These are phyloP conservation scores for Automeris io DNA, from an alignment of 2,888 invertebrate species.

Conservation along the genomic window DNA sequence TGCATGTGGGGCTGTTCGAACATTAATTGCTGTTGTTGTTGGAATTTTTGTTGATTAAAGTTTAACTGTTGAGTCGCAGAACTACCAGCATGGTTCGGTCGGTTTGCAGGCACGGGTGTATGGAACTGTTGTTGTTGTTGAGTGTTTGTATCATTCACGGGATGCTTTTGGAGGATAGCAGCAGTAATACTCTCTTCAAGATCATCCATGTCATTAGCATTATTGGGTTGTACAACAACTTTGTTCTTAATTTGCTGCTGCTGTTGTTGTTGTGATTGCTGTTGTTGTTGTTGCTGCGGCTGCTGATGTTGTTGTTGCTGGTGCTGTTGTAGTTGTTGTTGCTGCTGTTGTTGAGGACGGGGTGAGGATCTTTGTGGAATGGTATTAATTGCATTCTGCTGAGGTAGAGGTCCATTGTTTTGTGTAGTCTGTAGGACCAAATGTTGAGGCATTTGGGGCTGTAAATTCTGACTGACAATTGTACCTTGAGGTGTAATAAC, in stretches of 20 bases:
- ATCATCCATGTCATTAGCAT: constrained; percentile 70
- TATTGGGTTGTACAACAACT: constrained; percentile 63
- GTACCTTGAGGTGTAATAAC: constrained; percentile 66
- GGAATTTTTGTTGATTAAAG: constrained; percentile 45
- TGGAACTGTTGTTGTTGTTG: constrained; percentile 43
- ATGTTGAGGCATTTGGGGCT: constrained; percentile 41
- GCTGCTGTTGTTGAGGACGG: constrained; percentile 38
- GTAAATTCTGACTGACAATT: constrained; percentile 53
- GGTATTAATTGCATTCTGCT: constrained; percentile 35
- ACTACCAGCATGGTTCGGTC: constrained; percentile 30
- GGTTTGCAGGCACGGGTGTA: constrained; percentile 38
- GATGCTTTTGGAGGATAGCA: constrained; percentile 62
- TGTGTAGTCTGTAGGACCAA: constrained; percentile 39
- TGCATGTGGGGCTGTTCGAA: constrained; percentile 45
- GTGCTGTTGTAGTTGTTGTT: constrained; percentile 21
- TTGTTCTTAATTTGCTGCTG: constrained; percentile 58
- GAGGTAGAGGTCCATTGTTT: constrained; percentile 48
- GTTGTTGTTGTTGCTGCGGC: constrained; percentile 40
- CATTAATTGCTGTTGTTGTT: constrained; percentile 36
- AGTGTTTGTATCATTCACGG: constrained; percentile 38
- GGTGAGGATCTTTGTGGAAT: constrained; percentile 45
- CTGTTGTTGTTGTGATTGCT: constrained; percentile 19
- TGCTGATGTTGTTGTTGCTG: constrained; percentile 23
- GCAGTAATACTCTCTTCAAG: constrained; percentile 74
- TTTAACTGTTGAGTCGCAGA: constrained; percentile 33